A percentile compares a stretch with the other conserved stretches of the same genome.
Conservation (phyloP, 2,797 vertebrate genomes). For the Anas georgica region DNA sequence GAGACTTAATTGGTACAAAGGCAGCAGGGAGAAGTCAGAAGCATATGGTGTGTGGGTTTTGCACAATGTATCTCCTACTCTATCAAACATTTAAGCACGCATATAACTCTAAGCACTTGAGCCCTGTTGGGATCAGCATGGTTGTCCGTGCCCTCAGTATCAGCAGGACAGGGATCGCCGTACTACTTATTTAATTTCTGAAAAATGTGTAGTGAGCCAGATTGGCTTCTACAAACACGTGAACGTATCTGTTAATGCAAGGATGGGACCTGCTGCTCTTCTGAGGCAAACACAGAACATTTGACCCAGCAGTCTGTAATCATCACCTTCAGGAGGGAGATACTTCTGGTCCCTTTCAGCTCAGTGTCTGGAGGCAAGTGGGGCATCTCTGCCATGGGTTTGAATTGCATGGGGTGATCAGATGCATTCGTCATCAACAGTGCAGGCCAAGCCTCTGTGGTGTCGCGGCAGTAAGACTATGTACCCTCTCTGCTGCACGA, state of each 20-base stretch:
- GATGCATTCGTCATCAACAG: not conserved
- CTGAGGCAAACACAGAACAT: not conserved
- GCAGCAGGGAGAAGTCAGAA: not conserved
- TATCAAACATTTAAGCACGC: not conserved
- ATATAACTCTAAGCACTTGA: not conserved
- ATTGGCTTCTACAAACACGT: not conserved
- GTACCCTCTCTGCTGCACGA: not conserved
- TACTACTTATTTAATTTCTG: not conserved
- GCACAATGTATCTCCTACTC: not conserved
- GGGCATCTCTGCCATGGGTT: not conserved
- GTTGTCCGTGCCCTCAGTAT: not conserved
- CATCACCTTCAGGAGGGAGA: not conserved
- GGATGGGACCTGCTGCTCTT: not conserved
- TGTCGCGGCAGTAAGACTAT: not conserved
- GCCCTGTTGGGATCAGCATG: not conserved
- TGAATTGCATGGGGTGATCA: accelerated
- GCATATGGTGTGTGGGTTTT: not conserved
- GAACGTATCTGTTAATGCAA: not conserved
- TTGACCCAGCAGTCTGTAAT: not conserved
- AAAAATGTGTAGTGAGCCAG: not conserved
- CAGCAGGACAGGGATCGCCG: not conserved
- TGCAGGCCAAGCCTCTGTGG: not conserved
- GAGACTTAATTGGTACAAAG: not conserved
- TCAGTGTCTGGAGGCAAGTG: not conserved
- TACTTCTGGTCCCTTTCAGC: not conserved